Percentiles rank a stretch among this genome's conserved stretches.
These are phyloP conservation scores for Coccyzus lansbergi DNA, from an alignment of 2,797 vertebrate genomes.

Conservation along the genomic window DNA sequence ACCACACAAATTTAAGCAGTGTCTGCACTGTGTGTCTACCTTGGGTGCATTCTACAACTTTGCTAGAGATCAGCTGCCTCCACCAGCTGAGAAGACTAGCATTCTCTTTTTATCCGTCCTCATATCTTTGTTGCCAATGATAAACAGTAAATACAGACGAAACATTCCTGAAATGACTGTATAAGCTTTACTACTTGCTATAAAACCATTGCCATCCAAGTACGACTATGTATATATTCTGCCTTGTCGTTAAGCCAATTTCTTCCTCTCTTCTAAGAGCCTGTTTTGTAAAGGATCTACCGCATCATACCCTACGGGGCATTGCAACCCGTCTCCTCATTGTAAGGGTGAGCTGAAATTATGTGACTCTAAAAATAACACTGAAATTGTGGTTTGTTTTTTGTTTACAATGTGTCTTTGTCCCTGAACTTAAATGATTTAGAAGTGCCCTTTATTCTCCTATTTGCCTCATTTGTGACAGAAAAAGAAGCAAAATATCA, in stretches of 20 bases:
- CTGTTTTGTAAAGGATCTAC: neutral
- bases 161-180: neutral
- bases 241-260: neutral
- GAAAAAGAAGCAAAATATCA: neutral
- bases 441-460: neutral
- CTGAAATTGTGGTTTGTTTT: neutral
- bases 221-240: neutral
- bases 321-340: neutral
- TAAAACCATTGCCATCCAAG: neutral
- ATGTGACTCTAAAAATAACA: neutral
- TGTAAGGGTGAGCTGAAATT: fast-evolving
- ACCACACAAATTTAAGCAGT: neutral
- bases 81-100: neutral
- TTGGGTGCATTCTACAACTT: neutral
- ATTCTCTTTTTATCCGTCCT: neutral
- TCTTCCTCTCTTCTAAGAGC: neutral
- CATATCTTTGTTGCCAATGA: neutral
- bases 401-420: neutral
- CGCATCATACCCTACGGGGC: neutral
- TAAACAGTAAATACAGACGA: neutral
- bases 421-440: neutral
- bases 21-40: neutral
- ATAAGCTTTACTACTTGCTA: neutral
- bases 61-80: neutral
- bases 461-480: neutral